Conservation (phyloP, 1,140 invertebrate genomes). For the Pygmarrhopalites habei region DNA sequence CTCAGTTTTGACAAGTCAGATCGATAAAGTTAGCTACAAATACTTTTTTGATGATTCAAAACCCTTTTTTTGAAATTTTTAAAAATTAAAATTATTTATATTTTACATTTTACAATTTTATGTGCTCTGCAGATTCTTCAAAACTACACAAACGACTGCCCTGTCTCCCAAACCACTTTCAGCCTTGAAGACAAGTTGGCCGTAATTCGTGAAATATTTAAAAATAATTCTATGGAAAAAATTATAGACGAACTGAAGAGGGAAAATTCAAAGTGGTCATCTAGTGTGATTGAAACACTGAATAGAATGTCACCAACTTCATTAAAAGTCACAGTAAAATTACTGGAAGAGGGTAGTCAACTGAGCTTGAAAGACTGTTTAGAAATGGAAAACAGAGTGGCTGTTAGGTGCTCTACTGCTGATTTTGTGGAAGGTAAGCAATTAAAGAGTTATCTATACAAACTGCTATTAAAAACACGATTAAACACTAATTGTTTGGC, state of each 20-base stretch:
- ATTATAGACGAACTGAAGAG: constrained; percentile 67
- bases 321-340: constrained; percentile 66
- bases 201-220: constrained; percentile 76
- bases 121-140: constrained; percentile 12
- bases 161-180: constrained; percentile 51
- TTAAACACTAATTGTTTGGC: too few species aligned
- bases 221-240: constrained; percentile 65
- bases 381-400: constrained; percentile 82
- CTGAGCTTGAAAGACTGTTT: constrained; percentile 75
- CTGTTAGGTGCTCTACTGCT: constrained; percentile 56
- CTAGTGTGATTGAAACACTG: constrained; percentile 56
- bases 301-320: constrained; percentile 86
- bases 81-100: too few species aligned
- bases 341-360: constrained; percentile 51
- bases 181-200: constrained; percentile 62
- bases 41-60: background rate
- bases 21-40: constrained; percentile 37
- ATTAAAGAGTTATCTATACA: too few species aligned
- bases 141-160: constrained; percentile 21
- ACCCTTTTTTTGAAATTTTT: background rate
- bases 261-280: constrained; percentile 60
- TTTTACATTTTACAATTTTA: too few species aligned
- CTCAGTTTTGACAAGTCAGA: constrained; percentile 47
- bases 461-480: too few species aligned
- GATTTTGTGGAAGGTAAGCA: constrained; percentile 91